These are phyloP conservation scores for Catotricha subobsoleta DNA, from an alignment of 2,888 invertebrate species.

Conservation along the genomic window DNA sequence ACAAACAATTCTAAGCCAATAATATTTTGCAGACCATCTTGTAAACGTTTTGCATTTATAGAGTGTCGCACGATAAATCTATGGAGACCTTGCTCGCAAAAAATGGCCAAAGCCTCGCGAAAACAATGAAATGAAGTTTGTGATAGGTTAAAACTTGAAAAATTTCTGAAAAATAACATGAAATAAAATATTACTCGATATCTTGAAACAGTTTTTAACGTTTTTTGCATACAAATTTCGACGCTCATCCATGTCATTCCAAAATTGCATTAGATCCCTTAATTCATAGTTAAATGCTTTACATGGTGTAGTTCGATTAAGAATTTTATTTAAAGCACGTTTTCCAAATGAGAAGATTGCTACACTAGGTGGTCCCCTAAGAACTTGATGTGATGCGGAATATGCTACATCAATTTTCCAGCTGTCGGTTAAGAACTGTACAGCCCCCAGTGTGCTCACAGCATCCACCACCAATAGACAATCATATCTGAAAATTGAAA, in stretches of 20 bases:
- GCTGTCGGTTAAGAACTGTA: conserved; percentile 48
- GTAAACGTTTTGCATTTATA: conserved; percentile 44
- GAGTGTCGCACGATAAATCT: conserved; percentile 54
- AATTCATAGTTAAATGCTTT: conserved; percentile 55
- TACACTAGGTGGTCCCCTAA: conserved; percentile 56
- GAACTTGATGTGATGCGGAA: conserved; percentile 59
- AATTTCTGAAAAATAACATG: background rate
- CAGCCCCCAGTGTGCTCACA: conserved; percentile 59
- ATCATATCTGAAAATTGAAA: conserved; percentile 24
- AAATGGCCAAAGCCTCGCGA: conserved; percentile 54
- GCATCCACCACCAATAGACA: conserved; percentile 54
- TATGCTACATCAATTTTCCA: conserved; percentile 59
- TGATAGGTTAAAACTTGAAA: no score
- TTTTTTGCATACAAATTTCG: conserved; percentile 30
- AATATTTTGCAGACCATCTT: conserved; percentile 44
- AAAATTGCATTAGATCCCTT: conserved; percentile 50
- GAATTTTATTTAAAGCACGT: conserved; percentile 41
- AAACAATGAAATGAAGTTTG: no score
- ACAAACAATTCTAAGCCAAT: conserved; percentile 55
- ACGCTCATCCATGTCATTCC: conserved; percentile 48
- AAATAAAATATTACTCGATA: background rate
- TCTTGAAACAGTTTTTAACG: background rate
- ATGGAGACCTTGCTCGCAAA: conserved; percentile 53
- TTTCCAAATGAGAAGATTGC: conserved; percentile 58
- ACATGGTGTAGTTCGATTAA: conserved; percentile 31